These are phyloP conservation scores for Fukomys damarensis DNA, from an alignment of 2,113 vertebrate species.

Conservation along the genomic window DNA sequence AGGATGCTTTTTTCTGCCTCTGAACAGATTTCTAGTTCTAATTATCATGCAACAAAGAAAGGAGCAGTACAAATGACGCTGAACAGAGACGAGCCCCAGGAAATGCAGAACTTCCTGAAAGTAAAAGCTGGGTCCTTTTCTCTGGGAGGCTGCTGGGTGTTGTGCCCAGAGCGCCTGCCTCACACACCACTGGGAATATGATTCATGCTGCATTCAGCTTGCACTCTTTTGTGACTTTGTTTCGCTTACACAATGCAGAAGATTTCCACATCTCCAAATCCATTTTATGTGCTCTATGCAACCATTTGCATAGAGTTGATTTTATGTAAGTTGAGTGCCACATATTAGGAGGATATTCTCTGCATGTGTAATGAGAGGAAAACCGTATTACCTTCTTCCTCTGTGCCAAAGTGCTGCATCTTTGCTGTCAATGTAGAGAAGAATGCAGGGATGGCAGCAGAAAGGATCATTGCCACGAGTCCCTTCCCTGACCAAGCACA, in stretches of 20 bases:
- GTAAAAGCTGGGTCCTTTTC: not conserved
- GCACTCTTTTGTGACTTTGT: constrained; percentile 1
- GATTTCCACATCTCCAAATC: constrained; percentile 14
- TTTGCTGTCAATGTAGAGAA: not conserved
- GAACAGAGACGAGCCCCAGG: not conserved
- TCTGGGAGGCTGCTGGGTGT: too few species aligned
- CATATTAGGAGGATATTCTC: constrained; percentile 19
- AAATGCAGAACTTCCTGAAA: constrained; percentile 38
- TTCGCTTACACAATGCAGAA: constrained; percentile 27
- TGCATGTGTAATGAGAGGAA: constrained; percentile 20
- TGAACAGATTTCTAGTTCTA: constrained; percentile 38
- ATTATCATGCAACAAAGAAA: constrained; percentile 45
- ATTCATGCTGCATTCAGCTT: not conserved
- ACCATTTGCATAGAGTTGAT: not conserved
- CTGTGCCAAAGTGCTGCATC: not conserved
- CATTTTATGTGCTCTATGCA: constrained; percentile 25
- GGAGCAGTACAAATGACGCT: not conserved
- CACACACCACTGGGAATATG: not conserved
- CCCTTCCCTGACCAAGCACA: not conserved
- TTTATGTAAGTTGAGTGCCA: constrained; percentile 39
- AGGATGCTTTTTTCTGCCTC: not conserved
- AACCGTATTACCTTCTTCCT: not conserved
- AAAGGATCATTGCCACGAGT: not conserved
- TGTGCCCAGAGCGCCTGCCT: not conserved
- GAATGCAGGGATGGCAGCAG: not conserved